Evolutionary conservation across 2,797 vertebrate species (phyloP).

Genomic region (Graptemys geographica): DNA sequence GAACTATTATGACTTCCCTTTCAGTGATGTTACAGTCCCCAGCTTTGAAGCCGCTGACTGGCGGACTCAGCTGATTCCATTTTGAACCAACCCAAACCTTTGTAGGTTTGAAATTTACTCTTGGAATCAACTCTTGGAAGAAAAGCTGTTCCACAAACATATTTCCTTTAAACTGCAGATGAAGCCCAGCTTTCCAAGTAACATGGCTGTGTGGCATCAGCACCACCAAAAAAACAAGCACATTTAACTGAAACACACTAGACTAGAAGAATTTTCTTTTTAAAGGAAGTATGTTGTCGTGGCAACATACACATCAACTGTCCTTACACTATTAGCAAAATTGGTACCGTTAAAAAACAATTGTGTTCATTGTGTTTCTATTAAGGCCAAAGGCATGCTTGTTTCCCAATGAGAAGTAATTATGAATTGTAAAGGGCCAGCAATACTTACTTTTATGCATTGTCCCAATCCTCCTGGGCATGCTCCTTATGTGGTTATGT

Average conservation of each 20-base stretch:
- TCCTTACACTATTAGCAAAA: not conserved
- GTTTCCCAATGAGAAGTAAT: not conserved
- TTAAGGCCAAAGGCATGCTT: slow-evolving; percentile 7
- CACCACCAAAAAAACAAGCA: not conserved
- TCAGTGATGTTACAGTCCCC: not conserved
- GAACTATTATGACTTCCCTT: not conserved
- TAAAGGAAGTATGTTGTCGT: not conserved
- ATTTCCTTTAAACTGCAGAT: not conserved
- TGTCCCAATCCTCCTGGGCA: not conserved
- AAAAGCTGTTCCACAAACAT: not conserved
- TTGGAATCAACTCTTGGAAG: not conserved
- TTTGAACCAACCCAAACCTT: not conserved
- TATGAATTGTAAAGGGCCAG: not conserved
- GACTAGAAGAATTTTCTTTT: not conserved
- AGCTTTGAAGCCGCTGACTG: not conserved
- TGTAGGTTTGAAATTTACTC: not conserved
- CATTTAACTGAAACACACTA: not conserved
- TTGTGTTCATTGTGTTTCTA: not conserved
- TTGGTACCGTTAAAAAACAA: not conserved
- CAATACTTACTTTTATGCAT: not conserved
- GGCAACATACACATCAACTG: not conserved
- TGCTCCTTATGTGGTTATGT: not conserved
- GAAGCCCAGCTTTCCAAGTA: slow-evolving; percentile 44
- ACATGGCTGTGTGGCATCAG: slow-evolving; percentile 59
- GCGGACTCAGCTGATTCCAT: not conserved